Base-by-base conservation (phyloP, 2,113 vertebrate species). In the Chunga burmeisteri region DNA sequence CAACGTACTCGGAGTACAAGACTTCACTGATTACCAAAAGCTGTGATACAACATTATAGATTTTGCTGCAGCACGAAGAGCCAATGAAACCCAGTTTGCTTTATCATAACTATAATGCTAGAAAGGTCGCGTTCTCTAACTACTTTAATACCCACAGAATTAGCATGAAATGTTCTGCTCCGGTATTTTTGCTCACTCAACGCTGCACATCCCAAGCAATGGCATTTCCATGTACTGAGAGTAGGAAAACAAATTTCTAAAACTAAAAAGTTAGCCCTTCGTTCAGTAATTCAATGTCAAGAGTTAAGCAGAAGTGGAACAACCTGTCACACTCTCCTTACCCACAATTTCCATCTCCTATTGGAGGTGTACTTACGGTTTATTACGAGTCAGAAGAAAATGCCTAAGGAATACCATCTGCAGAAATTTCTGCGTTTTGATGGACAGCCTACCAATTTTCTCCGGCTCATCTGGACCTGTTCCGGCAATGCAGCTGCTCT, bases 401-500 rank as follows among this genome's bases (percentile, higher is more conserved):
- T 0, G 23, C 38, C 32, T 11, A 4, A 5, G 27, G 14, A 29
- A 5, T 0, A 17, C 7, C 12, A 20, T 2, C 0, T 7, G 27
- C 32, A 88, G 71, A 15, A 12, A 25, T 0, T 2, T 6, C 67
- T 36, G 67, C 13, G 2, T 26, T 23, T 20, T 29, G 18, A 30
- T 0, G 16, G 20, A 29, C 14, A 19, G 27, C 96, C 46, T 95
- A 99, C 99, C 99, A 0, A 98, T 98, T 88, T 99, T 99, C 58
- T 99, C 99, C 0, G 99, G 99, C 79, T 99, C 99, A 1, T 99
- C 99, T 0, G 99, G 99, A 3, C 98, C 99, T 0, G 99, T 99
- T 29, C 99, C 99, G 0, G 99, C 99, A 21, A 99, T 99, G 85
- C 99, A 99, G 93, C 99, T 99, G 98, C 98, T 99, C 95, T 99